Percentiles rank a stretch among this genome's conserved stretches.
These are phyloP conservation scores for Callorhinus ursinus DNA, from an alignment of 2,113 vertebrate species.

Conservation along the genomic window DNA sequence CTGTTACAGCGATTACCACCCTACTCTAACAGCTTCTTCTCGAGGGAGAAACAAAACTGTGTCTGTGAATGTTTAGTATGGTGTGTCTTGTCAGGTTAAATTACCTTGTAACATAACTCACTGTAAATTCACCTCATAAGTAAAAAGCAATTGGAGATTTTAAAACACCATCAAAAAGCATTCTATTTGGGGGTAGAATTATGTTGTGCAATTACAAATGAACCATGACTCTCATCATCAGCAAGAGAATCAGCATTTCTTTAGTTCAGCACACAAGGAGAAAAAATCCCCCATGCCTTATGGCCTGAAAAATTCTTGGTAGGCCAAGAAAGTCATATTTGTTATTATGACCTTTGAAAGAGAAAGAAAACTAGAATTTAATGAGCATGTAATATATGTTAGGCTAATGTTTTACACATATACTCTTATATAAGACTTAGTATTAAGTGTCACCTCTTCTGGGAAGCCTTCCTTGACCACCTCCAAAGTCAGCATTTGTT, in stretches of 20 bases:
- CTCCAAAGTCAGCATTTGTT: background rate
- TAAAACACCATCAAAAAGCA: slow-evolving; percentile 54
- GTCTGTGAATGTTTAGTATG: slow-evolving; percentile 52
- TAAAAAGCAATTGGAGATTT: slow-evolving; percentile 72
- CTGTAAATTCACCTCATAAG: slow-evolving; percentile 71
- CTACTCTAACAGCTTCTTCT: slow-evolving; percentile 71
- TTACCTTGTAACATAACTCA: slow-evolving; percentile 72
- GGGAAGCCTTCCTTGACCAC: background rate
- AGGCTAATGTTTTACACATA: background rate
- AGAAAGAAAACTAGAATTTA: background rate
- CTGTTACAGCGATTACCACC: slow-evolving; percentile 68
- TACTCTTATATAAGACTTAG: background rate
- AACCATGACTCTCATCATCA: slow-evolving; percentile 38
- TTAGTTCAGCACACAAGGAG: background rate
- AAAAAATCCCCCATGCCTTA: background rate
- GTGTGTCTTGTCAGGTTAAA: slow-evolving; percentile 69
- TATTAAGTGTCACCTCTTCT: background rate
- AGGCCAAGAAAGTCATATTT: background rate
- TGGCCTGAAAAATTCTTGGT: background rate
- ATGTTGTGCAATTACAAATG: slow-evolving; percentile 47
- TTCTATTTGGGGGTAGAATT: slow-evolving; percentile 54
- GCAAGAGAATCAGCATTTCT: slow-evolving; percentile 15
- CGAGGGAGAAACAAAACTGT: slow-evolving; percentile 63
- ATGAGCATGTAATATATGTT: background rate
- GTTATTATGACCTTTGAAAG: slow-evolving; percentile 14